Evolutionary conservation across 1,140 invertebrate genomes (phyloP).

Genomic region (Magallana ariakensis): DNA sequence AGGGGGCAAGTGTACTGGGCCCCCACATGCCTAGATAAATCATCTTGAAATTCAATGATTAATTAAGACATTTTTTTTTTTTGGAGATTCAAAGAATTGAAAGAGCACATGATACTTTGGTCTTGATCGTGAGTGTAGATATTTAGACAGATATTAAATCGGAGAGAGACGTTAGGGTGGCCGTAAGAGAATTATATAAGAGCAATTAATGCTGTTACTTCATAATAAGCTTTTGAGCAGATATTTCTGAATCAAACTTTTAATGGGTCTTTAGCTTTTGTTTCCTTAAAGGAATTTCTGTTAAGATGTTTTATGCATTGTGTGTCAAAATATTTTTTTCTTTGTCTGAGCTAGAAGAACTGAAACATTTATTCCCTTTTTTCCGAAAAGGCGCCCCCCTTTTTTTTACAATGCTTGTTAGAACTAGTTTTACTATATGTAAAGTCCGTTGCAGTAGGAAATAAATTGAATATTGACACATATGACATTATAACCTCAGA

Average conservation of each 20-base stretch:
- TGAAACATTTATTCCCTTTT: too few relatives aligned
- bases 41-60: constrained; percentile 1
- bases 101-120: neutral
- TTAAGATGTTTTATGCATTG: neutral
- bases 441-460: too few relatives aligned
- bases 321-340: neutral
- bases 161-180: neutral
- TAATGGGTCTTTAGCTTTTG: neutral
- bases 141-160: constrained; percentile 20
- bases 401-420: too few relatives aligned
- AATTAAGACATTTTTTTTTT: neutral
- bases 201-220: neutral
- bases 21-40: neutral
- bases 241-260: neutral
- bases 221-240: neutral
- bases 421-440: too few relatives aligned
- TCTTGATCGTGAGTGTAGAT: neutral
- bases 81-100: neutral
- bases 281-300: neutral
- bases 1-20: neutral
- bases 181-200: neutral
- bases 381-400: too few relatives aligned
- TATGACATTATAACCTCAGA: too few relatives aligned
- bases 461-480: too few relatives aligned
- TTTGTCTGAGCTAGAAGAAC: too few relatives aligned